Evolutionary conservation across 2,113 vertebrate species (phyloP).

Genomic region (Hippocampus abdominalis): DNA sequence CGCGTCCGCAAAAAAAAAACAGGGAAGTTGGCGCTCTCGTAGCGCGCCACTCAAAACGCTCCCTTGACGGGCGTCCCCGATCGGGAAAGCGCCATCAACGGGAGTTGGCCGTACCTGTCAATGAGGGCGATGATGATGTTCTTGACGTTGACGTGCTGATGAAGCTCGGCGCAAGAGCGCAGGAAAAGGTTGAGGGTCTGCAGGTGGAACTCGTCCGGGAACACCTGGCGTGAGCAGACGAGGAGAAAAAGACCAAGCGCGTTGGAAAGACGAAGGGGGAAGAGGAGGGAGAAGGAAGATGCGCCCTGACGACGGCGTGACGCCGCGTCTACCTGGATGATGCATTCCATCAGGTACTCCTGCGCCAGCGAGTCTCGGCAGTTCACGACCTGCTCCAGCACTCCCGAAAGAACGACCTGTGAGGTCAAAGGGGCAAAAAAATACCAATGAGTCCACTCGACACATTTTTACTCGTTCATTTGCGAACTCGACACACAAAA

Average conservation of each 20-base stretch:
- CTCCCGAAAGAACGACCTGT: conserved; percentile 90
- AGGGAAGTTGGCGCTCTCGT: no score
- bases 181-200: conserved; percentile 97
- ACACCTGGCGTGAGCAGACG: conserved; percentile 76
- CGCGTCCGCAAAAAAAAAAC: no score
- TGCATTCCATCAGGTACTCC: conserved; percentile 99
- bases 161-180: conserved; percentile 93
- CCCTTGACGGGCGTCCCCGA: no score
- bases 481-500: no score
- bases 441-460: no score
- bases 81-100: no score
- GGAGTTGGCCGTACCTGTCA: conserved; percentile 77
- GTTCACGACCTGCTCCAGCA: conserved; percentile 97
- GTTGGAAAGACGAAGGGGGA: no score
- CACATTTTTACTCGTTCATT: no score
- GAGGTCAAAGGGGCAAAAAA: conserved; percentile 3
- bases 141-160: conserved; percentile 98
- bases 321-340: conserved; percentile 86
- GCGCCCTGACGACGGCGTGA: neutral
- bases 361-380: conserved; percentile 96
- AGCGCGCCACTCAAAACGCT: no score
- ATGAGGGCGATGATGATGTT: conserved; percentile 99
- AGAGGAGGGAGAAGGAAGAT: neutral
- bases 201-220: conserved; percentile 98
- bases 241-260: neutral